Evolutionary conservation across 2,888 invertebrate species (phyloP), one percentile per base, ranked within the genome.

Genomic region (Galeopsomyia nigrocyanea): DNA sequence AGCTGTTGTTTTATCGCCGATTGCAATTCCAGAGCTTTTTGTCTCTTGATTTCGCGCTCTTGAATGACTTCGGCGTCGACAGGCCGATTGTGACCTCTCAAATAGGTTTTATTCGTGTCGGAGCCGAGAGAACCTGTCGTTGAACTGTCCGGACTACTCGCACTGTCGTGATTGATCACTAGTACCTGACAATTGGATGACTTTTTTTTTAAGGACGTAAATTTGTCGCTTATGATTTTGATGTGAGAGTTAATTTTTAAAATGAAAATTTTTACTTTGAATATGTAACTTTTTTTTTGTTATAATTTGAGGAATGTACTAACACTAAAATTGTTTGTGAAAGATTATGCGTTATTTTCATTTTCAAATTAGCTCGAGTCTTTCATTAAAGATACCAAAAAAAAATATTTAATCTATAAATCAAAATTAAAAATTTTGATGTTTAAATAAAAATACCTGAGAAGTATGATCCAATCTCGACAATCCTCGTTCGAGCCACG

Each of bases 71-170:
- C 90, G 1, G 94, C 92, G 83, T 96, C 96, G 69, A 96, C 84
- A 0, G 93, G 94, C 17, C 92, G 92, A 86, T 96, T 96, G 88
- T 96, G 96, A 10, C 97, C 97, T 77, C 96, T 89, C 58, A 96
- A 87, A 86, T 92, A 93, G 55, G 93, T 92, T 76, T 90, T 90
- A 65, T 82, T 88, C 56, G 79, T 82, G 63, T 83, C 81, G 3
- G 81, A 83, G 21, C 81, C 81, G 6, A 81, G 80, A 2, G 85
- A 84, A 2, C 82, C 82, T 2, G 82, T 81, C 17, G 83, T 85
- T 64, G 83, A 84, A 72, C 82, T 83, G 57, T 82, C 85, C 6
- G 83, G 85, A 72, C 83, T 85, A 70, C 82, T 84, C 16, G 82
- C 83, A 56, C 82, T 84, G 68, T 85, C 85, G 73, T 90, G 90